These are phyloP conservation scores for Idaea aversata DNA, from an alignment of 2,888 invertebrate genomes.

Conservation along the genomic window DNA sequence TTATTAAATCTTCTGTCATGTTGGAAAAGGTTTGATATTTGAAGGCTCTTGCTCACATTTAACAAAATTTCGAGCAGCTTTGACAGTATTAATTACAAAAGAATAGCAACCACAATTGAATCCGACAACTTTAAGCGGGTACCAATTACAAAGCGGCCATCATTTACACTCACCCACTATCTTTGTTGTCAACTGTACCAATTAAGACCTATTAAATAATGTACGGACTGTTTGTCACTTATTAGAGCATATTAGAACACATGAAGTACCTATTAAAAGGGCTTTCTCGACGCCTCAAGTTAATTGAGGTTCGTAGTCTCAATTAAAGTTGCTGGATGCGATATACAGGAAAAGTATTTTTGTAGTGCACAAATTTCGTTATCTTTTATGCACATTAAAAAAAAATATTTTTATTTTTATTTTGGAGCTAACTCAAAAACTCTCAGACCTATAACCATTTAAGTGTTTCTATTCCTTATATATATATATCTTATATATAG, in stretches of 20 bases:
- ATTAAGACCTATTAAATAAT: constrained; percentile 68
- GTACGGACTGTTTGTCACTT: constrained; percentile 54
- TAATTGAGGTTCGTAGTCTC: constrained; percentile 19
- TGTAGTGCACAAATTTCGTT: no score
- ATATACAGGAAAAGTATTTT: no score
- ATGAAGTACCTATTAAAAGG: constrained; percentile 59
- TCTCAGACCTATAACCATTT: no score
- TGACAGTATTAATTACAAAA: neutral
- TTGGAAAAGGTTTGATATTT: no score
- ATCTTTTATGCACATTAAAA: no score
- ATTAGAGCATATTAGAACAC: constrained; percentile 53
- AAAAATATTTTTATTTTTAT: no score
- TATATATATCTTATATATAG: no score
- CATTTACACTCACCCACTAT: constrained; percentile 37
- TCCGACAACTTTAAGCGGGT: constrained; percentile 19
- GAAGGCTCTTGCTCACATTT: no score
- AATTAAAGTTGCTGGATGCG: constrained; percentile 3
- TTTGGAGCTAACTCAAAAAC: no score
- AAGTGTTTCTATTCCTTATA: no score
- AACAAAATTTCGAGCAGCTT: no score
- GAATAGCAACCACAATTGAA: constrained; percentile 12
- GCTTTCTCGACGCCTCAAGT: constrained; percentile 50
- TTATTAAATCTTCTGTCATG: no score
- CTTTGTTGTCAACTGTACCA: constrained; percentile 48
- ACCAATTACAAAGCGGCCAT: constrained; percentile 40